Percentiles rank a stretch among this genome's conserved stretches.
These are phyloP conservation scores for Elegia similella DNA, from an alignment of 2,888 invertebrate genomes.

Conservation along the genomic window DNA sequence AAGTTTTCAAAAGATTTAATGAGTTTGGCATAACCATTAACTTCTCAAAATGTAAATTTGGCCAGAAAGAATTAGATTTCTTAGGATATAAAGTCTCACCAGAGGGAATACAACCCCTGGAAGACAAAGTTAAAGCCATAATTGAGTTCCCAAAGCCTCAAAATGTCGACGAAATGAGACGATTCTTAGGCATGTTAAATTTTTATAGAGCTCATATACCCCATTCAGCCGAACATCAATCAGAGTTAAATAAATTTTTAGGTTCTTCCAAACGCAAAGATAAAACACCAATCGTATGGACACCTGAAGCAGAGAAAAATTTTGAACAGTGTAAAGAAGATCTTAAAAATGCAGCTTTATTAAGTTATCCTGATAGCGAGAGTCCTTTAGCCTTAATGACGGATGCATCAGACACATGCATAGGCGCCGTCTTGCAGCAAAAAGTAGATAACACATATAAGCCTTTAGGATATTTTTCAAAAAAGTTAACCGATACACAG, in stretches of 20 bases:
- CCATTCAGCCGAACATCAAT: neutral
- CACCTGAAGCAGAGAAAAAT: neutral
- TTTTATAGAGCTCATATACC: neutral
- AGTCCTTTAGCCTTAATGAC: neutral
- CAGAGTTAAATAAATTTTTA: neutral
- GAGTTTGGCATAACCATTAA: neutral
- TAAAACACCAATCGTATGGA: neutral
- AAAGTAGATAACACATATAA: neutral
- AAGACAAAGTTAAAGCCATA: no score
- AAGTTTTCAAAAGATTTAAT: neutral
- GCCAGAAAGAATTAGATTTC: neutral
- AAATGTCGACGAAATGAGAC: neutral
- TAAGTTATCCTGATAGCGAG: neutral
- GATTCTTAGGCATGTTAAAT: neutral
- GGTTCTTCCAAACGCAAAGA: neutral
- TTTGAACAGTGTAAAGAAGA: neutral
- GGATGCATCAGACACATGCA: neutral
- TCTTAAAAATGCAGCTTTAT: neutral
- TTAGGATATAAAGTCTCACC: neutral
- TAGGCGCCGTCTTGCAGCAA: neutral
- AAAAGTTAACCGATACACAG: neutral
- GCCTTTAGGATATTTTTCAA: neutral
- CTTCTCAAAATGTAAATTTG: neutral
- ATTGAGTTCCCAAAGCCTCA: neutral
- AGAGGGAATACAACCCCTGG: neutral